Evolutionary conservation across 2,888 invertebrate species (phyloP).

Genomic region (Eucera pruinosa): DNA sequence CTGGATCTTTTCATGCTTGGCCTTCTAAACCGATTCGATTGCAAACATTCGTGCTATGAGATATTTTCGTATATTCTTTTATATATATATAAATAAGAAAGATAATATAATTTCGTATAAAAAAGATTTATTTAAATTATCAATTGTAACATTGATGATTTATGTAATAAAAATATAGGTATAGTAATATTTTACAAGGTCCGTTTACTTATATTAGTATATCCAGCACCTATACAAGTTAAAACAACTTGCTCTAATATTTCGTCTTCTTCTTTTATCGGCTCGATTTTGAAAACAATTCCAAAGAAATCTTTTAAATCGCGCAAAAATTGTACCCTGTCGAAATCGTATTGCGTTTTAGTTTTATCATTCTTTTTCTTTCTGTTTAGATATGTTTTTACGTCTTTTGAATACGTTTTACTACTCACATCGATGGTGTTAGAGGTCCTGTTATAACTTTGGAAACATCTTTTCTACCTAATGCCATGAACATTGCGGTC

Average conservation of each 20-base stretch:
- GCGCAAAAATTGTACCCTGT: constrained; percentile 94
- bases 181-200: constrained; percentile 85
- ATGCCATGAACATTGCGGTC: constrained; percentile 95
- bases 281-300: constrained; percentile 95
- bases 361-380: too few species aligned
- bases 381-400: too few species aligned
- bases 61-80: too few species aligned
- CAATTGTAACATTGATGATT: constrained; percentile 26
- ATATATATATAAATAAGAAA: neutral
- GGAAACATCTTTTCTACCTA: constrained; percentile 97
- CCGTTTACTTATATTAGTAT: constrained; percentile 95
- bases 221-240: constrained; percentile 98
- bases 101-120: too few species aligned
- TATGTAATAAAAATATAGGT: constrained; percentile 19
- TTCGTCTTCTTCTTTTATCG: constrained; percentile 83
- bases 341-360: constrained; percentile 73
- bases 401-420: too few species aligned
- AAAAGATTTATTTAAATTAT: too few species aligned
- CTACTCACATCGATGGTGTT: constrained; percentile 87
- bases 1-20: constrained; percentile 84
- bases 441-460: constrained; percentile 89
- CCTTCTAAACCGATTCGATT: constrained; percentile 84
- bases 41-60: constrained; percentile 78
- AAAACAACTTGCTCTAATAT: constrained; percentile 89
- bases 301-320: constrained; percentile 97